Evolutionary conservation across 2,888 invertebrate genomes (phyloP), one percentile per base, ranked within the genome.

Genomic region (Siphlonurus alternatus): DNA sequence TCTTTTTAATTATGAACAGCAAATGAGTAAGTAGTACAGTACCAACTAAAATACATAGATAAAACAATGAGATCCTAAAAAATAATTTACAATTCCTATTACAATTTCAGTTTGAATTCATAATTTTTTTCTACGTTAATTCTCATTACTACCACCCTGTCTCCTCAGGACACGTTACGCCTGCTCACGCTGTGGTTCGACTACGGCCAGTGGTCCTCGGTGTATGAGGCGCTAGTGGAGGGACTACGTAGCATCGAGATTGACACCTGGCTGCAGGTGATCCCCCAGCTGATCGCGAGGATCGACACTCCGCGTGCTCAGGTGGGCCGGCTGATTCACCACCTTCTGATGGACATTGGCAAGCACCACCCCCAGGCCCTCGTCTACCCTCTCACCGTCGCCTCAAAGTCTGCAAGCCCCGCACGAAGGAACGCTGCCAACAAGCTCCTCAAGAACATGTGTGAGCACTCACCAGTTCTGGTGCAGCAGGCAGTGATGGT

Each of bases 201-300:
- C 73, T 95, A 95, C 73, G 98, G 97, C 0, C 93, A 97, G 68
- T 87, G 90, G 77, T 85, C 88, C 0, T 92, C 93, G 69, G 97
- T 99, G 0, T 90, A 94, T 73, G 94, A 96, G 68, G 94, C 95
- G 0, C 83, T 99, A 53, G 83, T 87, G 0, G 95, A 94, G 70
- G 96, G 96, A 1, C 89, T 98, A 68, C 84, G 91, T 69, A 83
- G 89, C 1, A 95, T 98, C 54, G 94, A 96, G 73, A 93, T 99
- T 66, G 95, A 97, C 72, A 98, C 96, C 2, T 99, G 99, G 99
- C 80, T 99, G 10, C 98, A 99, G 81, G 97, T 99, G 0, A 97
- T 99, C 69, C 99, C 99, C 0, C 99, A 99, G 74, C 79, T 99
- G 25, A 99, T 99, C 68, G 98, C 99, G 0, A 83, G 99, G 63